phyloP scores from a whole-genome alignment of 1,140 invertebrate species.

The Caenorhabditis tropicalis region DNA sequence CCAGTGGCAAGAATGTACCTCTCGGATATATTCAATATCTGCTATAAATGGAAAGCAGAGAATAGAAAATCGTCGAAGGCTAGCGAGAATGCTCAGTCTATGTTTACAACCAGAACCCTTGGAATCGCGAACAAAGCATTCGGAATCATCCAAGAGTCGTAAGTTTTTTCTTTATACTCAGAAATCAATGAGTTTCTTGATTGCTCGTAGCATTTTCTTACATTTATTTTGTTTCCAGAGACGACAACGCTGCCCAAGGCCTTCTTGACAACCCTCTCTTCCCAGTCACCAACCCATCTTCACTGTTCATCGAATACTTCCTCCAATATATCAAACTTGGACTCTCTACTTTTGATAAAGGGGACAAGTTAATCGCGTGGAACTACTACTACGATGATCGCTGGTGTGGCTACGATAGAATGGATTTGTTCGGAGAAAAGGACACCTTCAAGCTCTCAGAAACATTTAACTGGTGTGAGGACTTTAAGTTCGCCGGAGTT shows the following conservation, averaged over 20 bases:
- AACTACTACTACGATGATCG: conserved; percentile 34
- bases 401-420: background rate
- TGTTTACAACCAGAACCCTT: background rate
- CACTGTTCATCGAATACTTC: conserved; percentile 12
- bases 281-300: background rate
- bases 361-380: conserved; percentile 11
- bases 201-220: too few species aligned
- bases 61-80: background rate
- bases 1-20: background rate
- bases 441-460: background rate
- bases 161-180: background rate
- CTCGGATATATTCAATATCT: background rate
- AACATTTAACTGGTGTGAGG: background rate
- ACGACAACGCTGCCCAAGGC: background rate
- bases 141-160: background rate
- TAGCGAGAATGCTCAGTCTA: background rate
- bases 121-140: conserved; percentile 16
- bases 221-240: background rate
- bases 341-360: background rate
- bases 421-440: background rate
- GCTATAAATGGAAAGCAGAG: background rate
- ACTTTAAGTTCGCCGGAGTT: background rate
- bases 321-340: conserved; percentile 3
- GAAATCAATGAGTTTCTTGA: too few species aligned
- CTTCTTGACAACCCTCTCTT: background rate